phyloP scores from a whole-genome alignment of 2,888 invertebrate genomes.

The Drosophila mercatorum region DNA sequence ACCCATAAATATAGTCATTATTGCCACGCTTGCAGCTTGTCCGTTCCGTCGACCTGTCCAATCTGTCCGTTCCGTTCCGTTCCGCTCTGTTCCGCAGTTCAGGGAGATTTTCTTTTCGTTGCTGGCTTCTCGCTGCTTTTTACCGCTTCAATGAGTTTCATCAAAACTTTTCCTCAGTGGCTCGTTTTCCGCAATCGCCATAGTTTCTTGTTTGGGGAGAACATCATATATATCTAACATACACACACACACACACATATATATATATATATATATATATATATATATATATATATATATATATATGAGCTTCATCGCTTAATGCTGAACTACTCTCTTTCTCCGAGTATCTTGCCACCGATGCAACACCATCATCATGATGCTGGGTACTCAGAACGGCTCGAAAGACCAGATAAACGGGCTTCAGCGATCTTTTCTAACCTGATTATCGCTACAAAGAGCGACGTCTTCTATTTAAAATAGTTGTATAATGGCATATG shows the following conservation, averaged over 20 bases:
- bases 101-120: conserved; percentile 32
- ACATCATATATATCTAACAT: background rate
- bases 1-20: conserved; percentile 76
- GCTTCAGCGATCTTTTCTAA: too few relatives aligned
- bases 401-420: too few relatives aligned
- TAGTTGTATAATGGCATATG: too few relatives aligned
- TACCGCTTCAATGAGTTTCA: conserved; percentile 49
- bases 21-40: conserved; percentile 60
- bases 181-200: conserved; percentile 20
- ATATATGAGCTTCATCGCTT: too few relatives aligned
- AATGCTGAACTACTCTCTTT: too few relatives aligned
- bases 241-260: background rate
- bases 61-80: conserved; percentile 19
- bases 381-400: too few relatives aligned
- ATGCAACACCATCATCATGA: too few relatives aligned
- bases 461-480: too few relatives aligned
- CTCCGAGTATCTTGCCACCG: too few relatives aligned
- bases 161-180: conserved; percentile 41
- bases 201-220: conserved; percentile 39
- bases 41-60: conserved; percentile 23
- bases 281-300: background rate
- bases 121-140: conserved; percentile 29
- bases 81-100: conserved; percentile 7
- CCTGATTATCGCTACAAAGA: too few relatives aligned
- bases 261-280: background rate